Evolutionary conservation across 2,797 vertebrate genomes (phyloP).

Genomic region (Pipistrellus pipistrellus): DNA sequence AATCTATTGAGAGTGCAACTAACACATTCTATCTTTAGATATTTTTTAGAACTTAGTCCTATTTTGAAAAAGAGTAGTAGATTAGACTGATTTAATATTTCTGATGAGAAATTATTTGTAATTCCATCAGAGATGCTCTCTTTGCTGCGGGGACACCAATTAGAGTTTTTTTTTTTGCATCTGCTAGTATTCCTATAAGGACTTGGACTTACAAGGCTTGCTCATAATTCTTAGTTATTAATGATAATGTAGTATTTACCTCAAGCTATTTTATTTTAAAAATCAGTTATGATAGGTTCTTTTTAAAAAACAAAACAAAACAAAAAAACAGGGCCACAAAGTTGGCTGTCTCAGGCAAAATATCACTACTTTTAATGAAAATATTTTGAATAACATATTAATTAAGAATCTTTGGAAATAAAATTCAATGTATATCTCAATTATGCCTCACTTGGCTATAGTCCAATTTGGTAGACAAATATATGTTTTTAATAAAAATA

Average conservation of each 20-base stretch:
- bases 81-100: background rate
- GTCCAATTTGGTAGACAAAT: slow-evolving; percentile 9
- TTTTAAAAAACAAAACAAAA: background rate
- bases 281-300: background rate
- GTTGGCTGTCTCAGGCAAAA: background rate
- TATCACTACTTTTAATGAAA: background rate
- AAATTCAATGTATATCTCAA: background rate
- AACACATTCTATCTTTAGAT: background rate
- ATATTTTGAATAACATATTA: slow-evolving; percentile 24
- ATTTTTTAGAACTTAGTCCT: slow-evolving; percentile 52
- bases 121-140: background rate
- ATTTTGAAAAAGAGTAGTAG: background rate
- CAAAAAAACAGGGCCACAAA: background rate
- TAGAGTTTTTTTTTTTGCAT: background rate
- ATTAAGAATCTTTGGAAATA: slow-evolving; percentile 36
- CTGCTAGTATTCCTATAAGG: background rate
- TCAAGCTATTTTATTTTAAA: slow-evolving; percentile 4
- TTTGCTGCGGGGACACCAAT: background rate
- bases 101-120: background rate
- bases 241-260: background rate
- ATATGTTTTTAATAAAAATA: slow-evolving; percentile 22
- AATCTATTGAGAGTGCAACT: background rate
- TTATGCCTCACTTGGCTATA: background rate
- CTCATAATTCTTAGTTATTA: background rate
- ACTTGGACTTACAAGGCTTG: background rate